Percentiles rank a stretch among this genome's conserved stretches.
phyloP scores from a whole-genome alignment of 2,888 invertebrate genomes.

The Andrena bucephala region DNA sequence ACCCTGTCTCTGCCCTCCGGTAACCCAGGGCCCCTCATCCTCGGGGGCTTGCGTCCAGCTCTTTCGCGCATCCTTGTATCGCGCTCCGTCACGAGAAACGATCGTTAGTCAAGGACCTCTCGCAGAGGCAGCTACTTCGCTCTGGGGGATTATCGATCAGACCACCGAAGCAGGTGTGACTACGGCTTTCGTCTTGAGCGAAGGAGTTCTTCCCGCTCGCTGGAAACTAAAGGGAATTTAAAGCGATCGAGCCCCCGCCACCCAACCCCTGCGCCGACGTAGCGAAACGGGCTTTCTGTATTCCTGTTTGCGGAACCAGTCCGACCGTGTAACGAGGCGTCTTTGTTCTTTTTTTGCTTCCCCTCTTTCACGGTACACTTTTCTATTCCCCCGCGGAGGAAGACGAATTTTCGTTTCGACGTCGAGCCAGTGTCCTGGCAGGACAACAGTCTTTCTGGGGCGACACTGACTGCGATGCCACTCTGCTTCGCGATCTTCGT shows the following conservation, averaged over 20 bases:
- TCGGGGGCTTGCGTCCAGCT: conserved; percentile 51
- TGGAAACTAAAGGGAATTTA: conserved; percentile 23
- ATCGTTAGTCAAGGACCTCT: conserved; percentile 76
- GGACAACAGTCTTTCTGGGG: not conserved
- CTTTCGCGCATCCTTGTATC: conserved; percentile 67
- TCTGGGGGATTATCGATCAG: conserved; percentile 66
- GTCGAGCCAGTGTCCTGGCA: not conserved
- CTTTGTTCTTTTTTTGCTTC: conserved; percentile 21
- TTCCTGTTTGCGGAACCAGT: conserved; percentile 43
- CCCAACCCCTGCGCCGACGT: not conserved
- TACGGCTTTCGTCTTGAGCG: conserved; percentile 39
- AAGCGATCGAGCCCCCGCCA: conserved; percentile 23
- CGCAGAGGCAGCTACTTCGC: conserved; percentile 47
- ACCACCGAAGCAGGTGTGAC: conserved; percentile 59
- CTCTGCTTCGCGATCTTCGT: too few relatives aligned
- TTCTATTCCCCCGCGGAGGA: conserved; percentile 1
- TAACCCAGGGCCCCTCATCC: conserved; percentile 20
- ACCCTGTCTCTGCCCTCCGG: conserved; percentile 41
- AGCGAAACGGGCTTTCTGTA: not conserved
- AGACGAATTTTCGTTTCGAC: conserved; percentile 35
- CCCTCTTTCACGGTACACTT: not conserved
- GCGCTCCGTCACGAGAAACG: conserved; percentile 73
- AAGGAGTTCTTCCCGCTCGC: conserved; percentile 5
- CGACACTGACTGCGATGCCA: not conserved
- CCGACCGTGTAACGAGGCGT: conserved; percentile 43